Conservation (phyloP, 2,113 vertebrate genomes). For the Spea multiplicata region DNA sequence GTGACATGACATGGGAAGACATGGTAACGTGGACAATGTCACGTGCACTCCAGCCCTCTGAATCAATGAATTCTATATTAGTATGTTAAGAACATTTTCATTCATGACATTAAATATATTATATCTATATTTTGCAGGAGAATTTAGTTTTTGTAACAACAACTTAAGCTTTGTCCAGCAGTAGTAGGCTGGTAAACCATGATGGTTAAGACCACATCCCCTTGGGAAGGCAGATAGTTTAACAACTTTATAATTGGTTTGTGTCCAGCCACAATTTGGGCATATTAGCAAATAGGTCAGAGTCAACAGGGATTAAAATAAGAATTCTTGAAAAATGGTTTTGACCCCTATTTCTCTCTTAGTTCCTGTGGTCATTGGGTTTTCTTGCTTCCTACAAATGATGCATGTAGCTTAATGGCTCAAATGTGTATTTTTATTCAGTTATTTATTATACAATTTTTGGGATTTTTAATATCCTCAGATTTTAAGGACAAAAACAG, state of each 20-base stretch:
- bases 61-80: no score
- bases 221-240: neutral
- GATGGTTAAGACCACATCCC: neutral
- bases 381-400: slow-evolving; percentile 1
- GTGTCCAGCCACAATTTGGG: neutral
- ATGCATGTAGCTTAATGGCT: neutral
- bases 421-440: neutral
- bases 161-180: no score
- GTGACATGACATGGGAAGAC: no score
- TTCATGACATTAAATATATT: no score
- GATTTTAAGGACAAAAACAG: no score
- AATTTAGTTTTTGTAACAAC: no score
- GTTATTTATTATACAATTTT: neutral
- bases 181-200: slow-evolving; percentile 4
- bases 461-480: neutral
- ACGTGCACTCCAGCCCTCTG: no score
- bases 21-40: no score
- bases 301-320: neutral
- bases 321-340: neutral
- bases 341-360: neutral
- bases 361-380: neutral
- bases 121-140: no score
- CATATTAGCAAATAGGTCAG: neutral
- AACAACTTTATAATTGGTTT: neutral
- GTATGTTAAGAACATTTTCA: no score